Evolutionary conservation across 1,140 invertebrate species (phyloP), one percentile per base, ranked within the genome.

Genomic region (Prorops nasuta): DNA sequence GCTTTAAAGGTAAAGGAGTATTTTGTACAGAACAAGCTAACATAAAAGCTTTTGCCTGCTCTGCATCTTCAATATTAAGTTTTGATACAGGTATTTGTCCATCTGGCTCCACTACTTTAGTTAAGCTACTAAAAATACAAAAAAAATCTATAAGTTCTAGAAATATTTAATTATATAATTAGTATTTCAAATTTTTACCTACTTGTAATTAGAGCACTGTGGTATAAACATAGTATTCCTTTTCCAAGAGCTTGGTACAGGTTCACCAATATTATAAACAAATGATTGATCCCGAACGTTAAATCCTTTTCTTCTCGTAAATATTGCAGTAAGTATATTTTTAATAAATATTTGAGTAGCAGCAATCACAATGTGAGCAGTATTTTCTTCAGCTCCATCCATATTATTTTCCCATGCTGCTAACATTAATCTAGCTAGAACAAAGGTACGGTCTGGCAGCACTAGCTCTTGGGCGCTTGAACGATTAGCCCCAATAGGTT

Each of bases 371-470:
- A 91, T 79, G 49, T 86, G 84, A 1, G 88, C 86, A 12, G 87
- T 88, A 56, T 82, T 84, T 61, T 90, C 87, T 52, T 90, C 86
- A 22, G 89, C 88, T 19, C 86, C 87, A 50, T 90, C 85, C 21
- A 93, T 79, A 4, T 89, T 89, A 35, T 83, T 81, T 59, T 92
- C 90, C 90, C 89, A 92, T 15, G 89, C 88, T 34, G 86, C 86
- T 3, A 92, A 79, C 74, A 91, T 81, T 51, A 92, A 81, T 49
- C 90, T 79, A 0, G 89, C 89, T 46, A 89, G 80, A 1, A 92
- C 84, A 55, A 91, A 82, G 1, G 87, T 86, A 35, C 84, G 80
- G 70, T 91, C 90, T 3, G 90, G 89, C 28, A 92, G 64, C 45
- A 87, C 84, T 47, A 85, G 74, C 69, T 86, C 87, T 76, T 84